A percentile compares a stretch with the other conserved stretches of the same genome.
phyloP scores from a whole-genome alignment of 1,140 invertebrate species.

The Drosophila kohkoa region DNA sequence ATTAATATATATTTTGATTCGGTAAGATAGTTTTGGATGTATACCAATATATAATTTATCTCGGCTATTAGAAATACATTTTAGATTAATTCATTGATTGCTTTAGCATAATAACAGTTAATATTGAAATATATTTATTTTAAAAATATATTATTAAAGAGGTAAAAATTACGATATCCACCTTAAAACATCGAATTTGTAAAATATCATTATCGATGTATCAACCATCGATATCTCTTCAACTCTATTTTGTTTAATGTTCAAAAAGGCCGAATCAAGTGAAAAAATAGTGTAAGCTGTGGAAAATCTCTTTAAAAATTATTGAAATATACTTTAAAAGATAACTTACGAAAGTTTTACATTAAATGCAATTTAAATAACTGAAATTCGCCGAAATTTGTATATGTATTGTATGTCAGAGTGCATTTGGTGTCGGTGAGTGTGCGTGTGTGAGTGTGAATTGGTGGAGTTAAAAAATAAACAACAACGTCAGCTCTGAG shows the following conservation, averaged over 20 bases:
- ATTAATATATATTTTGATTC: too few species aligned
- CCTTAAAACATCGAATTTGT: too few species aligned
- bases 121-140: too few species aligned
- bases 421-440: constrained; percentile 1
- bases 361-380: background rate
- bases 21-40: too few species aligned
- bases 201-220: background rate
- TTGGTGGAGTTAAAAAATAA: constrained; percentile 69
- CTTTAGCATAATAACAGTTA: too few species aligned
- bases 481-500: constrained; percentile 66
- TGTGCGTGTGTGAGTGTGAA: constrained; percentile 44
- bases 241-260: constrained; percentile 6
- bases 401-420: constrained; percentile 26
- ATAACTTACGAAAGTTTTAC: background rate
- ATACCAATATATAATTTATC: too few species aligned
- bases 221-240: too few species aligned
- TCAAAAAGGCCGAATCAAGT: constrained; percentile 16
- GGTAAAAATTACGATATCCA: too few species aligned
- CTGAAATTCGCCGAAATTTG: constrained; percentile 34
- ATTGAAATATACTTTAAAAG: background rate
- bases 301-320: background rate
- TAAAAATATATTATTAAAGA: too few species aligned
- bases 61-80: too few species aligned
- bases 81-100: too few species aligned
- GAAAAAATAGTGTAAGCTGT: constrained; percentile 8